phyloP scores from a whole-genome alignment of 2,888 invertebrate genomes.

The Eledona agricola region DNA sequence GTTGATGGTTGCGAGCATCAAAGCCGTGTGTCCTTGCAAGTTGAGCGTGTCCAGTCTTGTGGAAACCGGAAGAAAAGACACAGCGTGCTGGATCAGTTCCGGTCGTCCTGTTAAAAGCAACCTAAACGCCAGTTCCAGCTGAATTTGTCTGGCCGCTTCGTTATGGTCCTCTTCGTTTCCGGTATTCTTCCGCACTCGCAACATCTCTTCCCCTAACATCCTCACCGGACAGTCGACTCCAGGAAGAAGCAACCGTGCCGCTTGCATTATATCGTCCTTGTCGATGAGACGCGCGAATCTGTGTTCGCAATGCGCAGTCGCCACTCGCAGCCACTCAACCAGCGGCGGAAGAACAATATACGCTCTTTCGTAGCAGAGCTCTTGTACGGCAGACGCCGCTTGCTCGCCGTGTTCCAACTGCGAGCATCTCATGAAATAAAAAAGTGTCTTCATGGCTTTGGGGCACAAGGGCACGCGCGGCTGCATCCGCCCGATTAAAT shows the following conservation, averaged over 20 bases:
- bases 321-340: conserved; percentile 89
- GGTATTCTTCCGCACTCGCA: conserved; percentile 59
- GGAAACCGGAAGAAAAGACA: conserved; percentile 76
- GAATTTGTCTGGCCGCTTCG: conserved; percentile 59
- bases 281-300: conserved; percentile 78
- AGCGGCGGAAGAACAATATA: conserved; percentile 89
- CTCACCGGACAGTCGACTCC: conserved; percentile 90
- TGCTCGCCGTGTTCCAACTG: conserved; percentile 68
- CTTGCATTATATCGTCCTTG: conserved; percentile 87
- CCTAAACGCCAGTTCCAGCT: conserved; percentile 79
- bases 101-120: conserved; percentile 81
- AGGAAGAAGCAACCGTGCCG: conserved; percentile 83
- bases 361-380: conserved; percentile 85
- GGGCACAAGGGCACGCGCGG: conserved; percentile 65
- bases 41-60: conserved; percentile 80
- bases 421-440: conserved; percentile 93
- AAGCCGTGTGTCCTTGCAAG: conserved; percentile 79
- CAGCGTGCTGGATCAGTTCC: conserved; percentile 80
- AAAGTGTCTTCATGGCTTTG: conserved; percentile 81
- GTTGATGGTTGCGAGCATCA: conserved; percentile 84
- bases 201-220: conserved; percentile 71
- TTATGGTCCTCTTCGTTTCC: conserved; percentile 58
- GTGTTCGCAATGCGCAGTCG: conserved; percentile 83
- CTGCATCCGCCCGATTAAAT: conserved; percentile 72
- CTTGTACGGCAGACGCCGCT: conserved; percentile 60